phyloP scores from a whole-genome alignment of 2,888 invertebrate species.

The Disparrhopalites patrizii region DNA sequence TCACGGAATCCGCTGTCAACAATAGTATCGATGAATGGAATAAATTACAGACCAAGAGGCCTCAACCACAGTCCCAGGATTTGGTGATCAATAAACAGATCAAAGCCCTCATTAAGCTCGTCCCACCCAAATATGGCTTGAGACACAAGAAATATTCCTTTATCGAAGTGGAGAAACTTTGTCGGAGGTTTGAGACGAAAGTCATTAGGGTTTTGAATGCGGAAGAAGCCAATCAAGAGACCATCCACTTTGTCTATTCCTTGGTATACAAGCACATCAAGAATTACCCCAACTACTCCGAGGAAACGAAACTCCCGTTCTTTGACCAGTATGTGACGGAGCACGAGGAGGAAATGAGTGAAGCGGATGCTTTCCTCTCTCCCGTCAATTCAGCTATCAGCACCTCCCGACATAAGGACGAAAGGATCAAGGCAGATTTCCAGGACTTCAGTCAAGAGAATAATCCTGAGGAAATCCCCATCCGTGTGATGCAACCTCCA shows the following conservation, averaged over 20 bases:
- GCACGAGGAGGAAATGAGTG: background rate
- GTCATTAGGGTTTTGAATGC: constrained; percentile 38
- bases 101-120: background rate
- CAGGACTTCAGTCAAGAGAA: background rate
- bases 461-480: background rate
- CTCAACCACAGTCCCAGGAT: background rate
- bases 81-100: constrained; percentile 3
- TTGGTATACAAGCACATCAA: constrained; percentile 27
- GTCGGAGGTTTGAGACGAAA: constrained; percentile 31
- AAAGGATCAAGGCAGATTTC: background rate
- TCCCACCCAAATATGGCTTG: background rate
- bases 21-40: constrained; percentile 10
- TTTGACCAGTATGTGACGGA: constrained; percentile 1
- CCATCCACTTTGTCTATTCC: constrained; percentile 34
- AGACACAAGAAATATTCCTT: constrained; percentile 18
- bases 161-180: constrained; percentile 31
- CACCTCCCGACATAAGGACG: background rate
- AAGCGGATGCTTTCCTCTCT: constrained; percentile 4
- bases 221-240: constrained; percentile 36
- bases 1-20: constrained; percentile 28
- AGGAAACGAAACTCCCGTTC: background rate
- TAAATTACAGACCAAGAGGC: background rate
- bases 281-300: background rate
- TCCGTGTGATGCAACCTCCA: too few relatives aligned
- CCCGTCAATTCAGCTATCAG: constrained; percentile 4